A percentile compares a stretch with the other conserved stretches of the same genome.
phyloP scores from a whole-genome alignment of 2,888 invertebrate genomes.

The Archaeoteleia sp. region DNA sequence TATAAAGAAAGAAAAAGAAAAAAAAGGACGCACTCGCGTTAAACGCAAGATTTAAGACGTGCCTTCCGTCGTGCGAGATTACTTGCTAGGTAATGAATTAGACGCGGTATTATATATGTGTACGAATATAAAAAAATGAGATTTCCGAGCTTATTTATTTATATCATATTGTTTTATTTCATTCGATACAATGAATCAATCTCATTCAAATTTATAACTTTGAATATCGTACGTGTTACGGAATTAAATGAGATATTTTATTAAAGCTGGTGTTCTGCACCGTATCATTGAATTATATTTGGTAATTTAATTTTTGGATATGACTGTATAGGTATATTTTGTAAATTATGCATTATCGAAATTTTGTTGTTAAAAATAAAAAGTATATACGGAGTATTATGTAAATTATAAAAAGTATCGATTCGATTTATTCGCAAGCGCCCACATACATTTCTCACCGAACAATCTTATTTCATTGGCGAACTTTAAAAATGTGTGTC shows the following conservation, averaged over 20 bases:
- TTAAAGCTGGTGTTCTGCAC: too few relatives aligned
- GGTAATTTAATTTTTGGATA: too few relatives aligned
- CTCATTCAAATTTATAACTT: too few relatives aligned
- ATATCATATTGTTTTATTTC: background rate
- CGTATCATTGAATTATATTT: too few relatives aligned
- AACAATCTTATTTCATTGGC: conserved; percentile 34
- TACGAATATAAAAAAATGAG: background rate
- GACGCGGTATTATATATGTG: background rate
- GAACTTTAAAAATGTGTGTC: conserved; percentile 33
- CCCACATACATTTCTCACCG: conserved; percentile 38
- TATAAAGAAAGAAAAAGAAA: background rate
- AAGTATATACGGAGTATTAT: conserved; percentile 20
- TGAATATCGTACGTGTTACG: too few relatives aligned
- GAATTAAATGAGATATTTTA: too few relatives aligned
- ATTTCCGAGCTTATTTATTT: background rate
- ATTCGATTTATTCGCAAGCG: conserved; percentile 18
- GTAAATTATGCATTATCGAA: conserved; percentile 41
- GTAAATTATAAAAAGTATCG: conserved; percentile 43
- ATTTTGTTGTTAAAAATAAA: conserved; percentile 23
- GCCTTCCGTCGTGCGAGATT: conserved; percentile 14
- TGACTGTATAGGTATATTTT: conserved; percentile 28
- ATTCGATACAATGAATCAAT: too few relatives aligned
- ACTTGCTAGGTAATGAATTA: conserved; percentile 1
- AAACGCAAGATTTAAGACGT: conserved; percentile 13
- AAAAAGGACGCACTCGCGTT: conserved; percentile 14